These are phyloP conservation scores for Lagorchestes hirsutus DNA, from an alignment of 2,797 vertebrate genomes.

Conservation along the genomic window DNA sequence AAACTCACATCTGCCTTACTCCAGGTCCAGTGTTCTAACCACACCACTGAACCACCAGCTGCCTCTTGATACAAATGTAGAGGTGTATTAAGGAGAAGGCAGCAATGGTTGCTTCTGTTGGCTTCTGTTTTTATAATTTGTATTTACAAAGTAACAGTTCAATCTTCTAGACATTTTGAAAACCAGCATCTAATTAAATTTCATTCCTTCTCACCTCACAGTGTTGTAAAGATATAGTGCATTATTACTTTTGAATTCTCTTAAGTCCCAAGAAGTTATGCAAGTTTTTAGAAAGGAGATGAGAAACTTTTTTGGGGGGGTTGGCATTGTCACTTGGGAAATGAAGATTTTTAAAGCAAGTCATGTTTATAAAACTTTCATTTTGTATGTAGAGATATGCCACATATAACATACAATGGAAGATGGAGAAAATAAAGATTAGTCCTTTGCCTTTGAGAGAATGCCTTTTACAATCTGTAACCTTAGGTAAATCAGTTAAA, in stretches of 20 bases:
- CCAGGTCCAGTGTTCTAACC: neutral
- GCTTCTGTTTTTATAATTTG: neutral
- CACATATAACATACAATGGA: neutral
- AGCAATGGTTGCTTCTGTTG: neutral
- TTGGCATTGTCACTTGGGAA: neutral
- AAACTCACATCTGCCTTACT: neutral
- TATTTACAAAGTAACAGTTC: neutral
- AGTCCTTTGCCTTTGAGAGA: slow-evolving; percentile 14
- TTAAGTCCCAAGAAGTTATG: neutral
- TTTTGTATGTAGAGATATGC: neutral
- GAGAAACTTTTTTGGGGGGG: neutral
- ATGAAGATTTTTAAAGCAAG: slow-evolving; percentile 26
- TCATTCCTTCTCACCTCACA: neutral
- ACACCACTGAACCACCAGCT: neutral
- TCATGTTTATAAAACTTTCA: slow-evolving; percentile 9
- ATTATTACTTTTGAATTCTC: neutral
- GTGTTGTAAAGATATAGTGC: neutral
- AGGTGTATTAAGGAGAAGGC: neutral
- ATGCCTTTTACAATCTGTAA: neutral
- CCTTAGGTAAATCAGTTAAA: neutral
- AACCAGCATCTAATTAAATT: neutral
- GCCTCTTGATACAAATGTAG: neutral
- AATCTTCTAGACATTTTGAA: neutral
- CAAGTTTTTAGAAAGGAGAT: neutral
- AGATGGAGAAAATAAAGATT: slow-evolving; percentile 31